phyloP scores from a whole-genome alignment of 2,797 vertebrate species.

The Pangasius macronema region DNA sequence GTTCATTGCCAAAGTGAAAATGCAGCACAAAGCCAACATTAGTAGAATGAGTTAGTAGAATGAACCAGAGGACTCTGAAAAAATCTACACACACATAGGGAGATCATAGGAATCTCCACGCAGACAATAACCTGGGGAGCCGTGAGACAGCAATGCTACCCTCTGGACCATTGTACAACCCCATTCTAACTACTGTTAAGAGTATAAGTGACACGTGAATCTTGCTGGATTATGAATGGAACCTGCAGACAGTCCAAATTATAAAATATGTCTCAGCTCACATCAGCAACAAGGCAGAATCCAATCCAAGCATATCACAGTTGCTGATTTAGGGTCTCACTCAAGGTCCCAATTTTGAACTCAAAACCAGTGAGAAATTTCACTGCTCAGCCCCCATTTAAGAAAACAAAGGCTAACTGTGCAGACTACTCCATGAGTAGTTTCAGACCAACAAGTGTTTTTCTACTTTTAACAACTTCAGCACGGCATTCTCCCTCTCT shows the following conservation, averaged over 20 bases:
- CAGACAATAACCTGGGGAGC: not conserved
- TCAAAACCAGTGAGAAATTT: constrained; percentile 13
- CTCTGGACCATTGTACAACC: not conserved
- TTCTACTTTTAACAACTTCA: not conserved
- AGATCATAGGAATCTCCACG: not conserved
- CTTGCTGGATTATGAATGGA: constrained; percentile 60
- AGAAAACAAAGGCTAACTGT: constrained; percentile 23
- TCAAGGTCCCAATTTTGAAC: not conserved
- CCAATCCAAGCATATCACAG: not conserved
- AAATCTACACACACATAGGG: not conserved
- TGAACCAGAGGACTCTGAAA: not conserved
- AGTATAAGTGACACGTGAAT: not conserved
- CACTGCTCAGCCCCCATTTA: not conserved
- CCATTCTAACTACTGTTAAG: not conserved
- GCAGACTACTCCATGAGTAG: not conserved
- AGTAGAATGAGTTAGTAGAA: not conserved
- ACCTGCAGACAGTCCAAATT: constrained; percentile 52
- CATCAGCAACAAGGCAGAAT: constrained; percentile 9
- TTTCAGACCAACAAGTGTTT: constrained; percentile 29
- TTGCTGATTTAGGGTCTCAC: not conserved
- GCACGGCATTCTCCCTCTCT: not conserved
- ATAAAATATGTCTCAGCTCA: constrained; percentile 66
- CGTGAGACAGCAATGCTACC: not conserved
- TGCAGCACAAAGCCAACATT: not conserved
- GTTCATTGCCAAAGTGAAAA: not conserved